Conservation (phyloP, 2,888 invertebrate genomes). For the Arge pagana region DNA sequence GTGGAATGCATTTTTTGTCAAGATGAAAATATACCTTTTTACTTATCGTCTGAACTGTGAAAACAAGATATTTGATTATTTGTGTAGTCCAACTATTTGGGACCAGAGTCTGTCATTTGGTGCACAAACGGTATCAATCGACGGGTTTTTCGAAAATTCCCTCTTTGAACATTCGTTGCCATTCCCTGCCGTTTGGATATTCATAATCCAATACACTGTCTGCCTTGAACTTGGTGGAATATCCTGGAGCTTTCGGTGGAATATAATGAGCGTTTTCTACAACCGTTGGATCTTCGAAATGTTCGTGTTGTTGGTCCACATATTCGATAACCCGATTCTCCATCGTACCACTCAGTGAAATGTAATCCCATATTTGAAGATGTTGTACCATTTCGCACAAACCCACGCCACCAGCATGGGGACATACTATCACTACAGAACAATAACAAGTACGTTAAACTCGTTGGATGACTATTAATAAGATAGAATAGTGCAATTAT, state of each 20-base stretch:
- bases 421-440: constrained; percentile 82
- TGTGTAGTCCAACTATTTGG: too few relatives aligned
- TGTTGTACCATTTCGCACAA: constrained; percentile 94
- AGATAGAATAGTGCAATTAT: neutral
- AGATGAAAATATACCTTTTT: constrained; percentile 13
- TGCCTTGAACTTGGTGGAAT: constrained; percentile 78
- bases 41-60: constrained; percentile 10
- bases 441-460: constrained; percentile 3
- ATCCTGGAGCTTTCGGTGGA: constrained; percentile 79
- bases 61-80: too few relatives aligned
- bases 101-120: too few relatives aligned
- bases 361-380: constrained; percentile 86
- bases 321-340: constrained; percentile 80
- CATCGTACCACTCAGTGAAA: constrained; percentile 72
- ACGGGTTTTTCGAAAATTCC: constrained; percentile 63
- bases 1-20: constrained; percentile 11
- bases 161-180: constrained; percentile 71
- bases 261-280: constrained; percentile 75
- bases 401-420: constrained; percentile 94
- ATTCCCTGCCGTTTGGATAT: constrained; percentile 79
- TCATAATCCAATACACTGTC: constrained; percentile 70
- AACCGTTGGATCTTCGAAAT: constrained; percentile 76
- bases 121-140: constrained; percentile 25
- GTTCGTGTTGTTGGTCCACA: constrained; percentile 89
- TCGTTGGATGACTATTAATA: neutral